Base-by-base conservation (phyloP, 2,113 vertebrate species). In the Sprattus sprattus region DNA sequence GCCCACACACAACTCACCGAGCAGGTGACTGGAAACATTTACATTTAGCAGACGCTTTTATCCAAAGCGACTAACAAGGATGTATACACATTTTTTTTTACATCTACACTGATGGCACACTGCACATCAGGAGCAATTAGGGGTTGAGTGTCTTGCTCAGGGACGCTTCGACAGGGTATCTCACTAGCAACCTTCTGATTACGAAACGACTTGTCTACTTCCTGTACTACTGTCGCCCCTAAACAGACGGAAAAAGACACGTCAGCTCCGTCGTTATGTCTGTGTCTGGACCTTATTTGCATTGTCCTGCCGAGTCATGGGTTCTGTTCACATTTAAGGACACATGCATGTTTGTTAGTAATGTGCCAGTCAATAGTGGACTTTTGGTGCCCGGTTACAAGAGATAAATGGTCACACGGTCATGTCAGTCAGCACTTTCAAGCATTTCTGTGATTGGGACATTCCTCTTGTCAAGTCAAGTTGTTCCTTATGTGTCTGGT, bases 1-100 rank as follows among this genome's bases (percentile, higher is more conserved):
- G 91, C 94, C 18, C 94, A 96, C 54, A 88, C 93, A 2, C 88
- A 89, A 49, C 91, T 95, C 86, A 96, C 95, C 0, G 86, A 93
- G 0, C 94, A 94, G 94, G 95, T 96, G 89, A 89, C 52, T 11
- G 1, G 10, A 0, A 47, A 81, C 18, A 20, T n/a, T n/a, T n/a
- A n/a, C n/a, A n/a, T n/a, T n/a, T n/a, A n/a, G n/a, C n/a, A n/a
- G n/a, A n/a, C n/a, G n/a, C n/a, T n/a, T n/a, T n/a, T n/a, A n/a
- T n/a, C n/a, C n/a, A n/a, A n/a, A n/a, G n/a, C n/a, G n/a, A n/a
- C n/a, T n/a, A n/a, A n/a, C n/a, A n/a, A n/a, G n/a, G n/a, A n/a
- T n/a, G n/a, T n/a, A n/a, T n/a, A n/a, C n/a, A n/a, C n/a, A n/a
- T n/a, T n/a, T n/a, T n/a, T n/a, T n/a, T n/a, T n/a, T n/a, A n/a